Percentiles rank a stretch among this genome's conserved stretches.
Evolutionary conservation across 2,888 invertebrate genomes (phyloP).

Genomic region (Baccha elongata): DNA sequence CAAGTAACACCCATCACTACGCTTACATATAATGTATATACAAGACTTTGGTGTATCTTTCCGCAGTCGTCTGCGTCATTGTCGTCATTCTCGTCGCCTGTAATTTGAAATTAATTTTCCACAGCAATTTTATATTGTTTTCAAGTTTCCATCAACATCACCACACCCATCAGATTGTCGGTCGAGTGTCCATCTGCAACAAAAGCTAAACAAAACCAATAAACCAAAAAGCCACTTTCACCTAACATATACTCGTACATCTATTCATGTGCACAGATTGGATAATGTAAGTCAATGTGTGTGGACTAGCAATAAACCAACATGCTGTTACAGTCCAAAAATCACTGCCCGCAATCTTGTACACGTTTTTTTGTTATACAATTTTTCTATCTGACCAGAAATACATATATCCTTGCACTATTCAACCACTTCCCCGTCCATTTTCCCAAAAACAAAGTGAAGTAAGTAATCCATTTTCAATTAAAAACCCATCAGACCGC

Average conservation of each 20-base stretch:
- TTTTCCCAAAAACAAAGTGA: slow-evolving; percentile 70
- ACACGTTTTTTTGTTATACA: slow-evolving; percentile 20
- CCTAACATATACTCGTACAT: not conserved
- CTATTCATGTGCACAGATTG: not conserved
- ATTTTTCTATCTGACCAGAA: slow-evolving; percentile 48
- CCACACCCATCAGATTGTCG: slow-evolving; percentile 31
- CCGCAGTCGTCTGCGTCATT: slow-evolving; percentile 6
- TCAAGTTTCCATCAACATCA: slow-evolving; percentile 63
- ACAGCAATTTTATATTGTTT: slow-evolving; percentile 66
- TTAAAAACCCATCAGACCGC: slow-evolving; percentile 80
- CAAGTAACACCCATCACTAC: not conserved
- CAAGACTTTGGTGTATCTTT: slow-evolving; percentile 26
- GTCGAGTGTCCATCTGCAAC: slow-evolving; percentile 48
- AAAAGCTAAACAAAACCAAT: slow-evolving; percentile 65
- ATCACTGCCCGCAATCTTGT: slow-evolving; percentile 71
- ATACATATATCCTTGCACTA: slow-evolving; percentile 26
- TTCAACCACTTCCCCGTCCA: slow-evolving; percentile 21
- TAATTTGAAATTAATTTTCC: slow-evolving; percentile 75
- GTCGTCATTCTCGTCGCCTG: slow-evolving; percentile 38
- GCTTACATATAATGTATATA: no score
- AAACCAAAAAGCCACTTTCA: slow-evolving; percentile 41
- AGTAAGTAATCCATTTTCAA: slow-evolving; percentile 81
- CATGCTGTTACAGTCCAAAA: slow-evolving; percentile 68
- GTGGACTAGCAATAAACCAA: slow-evolving; percentile 56
- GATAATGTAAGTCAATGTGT: not conserved